Conservation (phyloP, 2,797 vertebrate genomes). For the Ficedula albicollis region DNA sequence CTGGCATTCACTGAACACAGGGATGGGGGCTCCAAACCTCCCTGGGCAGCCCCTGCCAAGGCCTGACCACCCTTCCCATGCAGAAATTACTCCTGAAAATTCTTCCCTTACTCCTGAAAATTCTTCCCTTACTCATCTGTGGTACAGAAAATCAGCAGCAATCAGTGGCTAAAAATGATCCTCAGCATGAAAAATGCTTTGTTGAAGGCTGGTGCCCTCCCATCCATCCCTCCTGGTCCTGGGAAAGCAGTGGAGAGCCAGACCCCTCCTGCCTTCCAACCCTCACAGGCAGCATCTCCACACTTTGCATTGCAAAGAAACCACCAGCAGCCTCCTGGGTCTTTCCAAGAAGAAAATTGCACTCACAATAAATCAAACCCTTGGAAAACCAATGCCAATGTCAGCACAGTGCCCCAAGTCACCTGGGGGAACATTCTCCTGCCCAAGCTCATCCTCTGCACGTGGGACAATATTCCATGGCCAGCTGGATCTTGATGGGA, state of each 20-base stretch:
- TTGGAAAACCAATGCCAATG: not conserved
- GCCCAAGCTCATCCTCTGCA: not conserved
- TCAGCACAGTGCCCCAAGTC: not conserved
- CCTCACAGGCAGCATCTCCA: not conserved
- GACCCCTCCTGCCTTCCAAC: not conserved
- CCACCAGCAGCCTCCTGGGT: not conserved
- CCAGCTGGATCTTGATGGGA: not conserved
- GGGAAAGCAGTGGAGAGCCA: not conserved
- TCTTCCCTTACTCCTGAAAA: not conserved
- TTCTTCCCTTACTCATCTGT: not conserved
- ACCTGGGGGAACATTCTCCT: fast-evolving
- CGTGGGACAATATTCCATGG: fast-evolving
- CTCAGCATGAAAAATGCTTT: not conserved
- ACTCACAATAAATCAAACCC: not conserved
- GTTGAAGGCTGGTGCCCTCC: fast-evolving
- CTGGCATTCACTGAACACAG: not conserved
- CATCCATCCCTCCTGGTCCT: not conserved
- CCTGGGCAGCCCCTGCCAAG: not conserved
- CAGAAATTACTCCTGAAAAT: not conserved
- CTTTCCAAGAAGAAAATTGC: not conserved
- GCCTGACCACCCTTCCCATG: not conserved
- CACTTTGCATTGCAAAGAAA: not conserved
- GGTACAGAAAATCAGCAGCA: not conserved
- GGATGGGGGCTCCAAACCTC: not conserved
- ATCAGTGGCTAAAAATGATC: not conserved